Evolutionary conservation across 2,888 invertebrate genomes (phyloP).

Genomic region (Barypeithes pellucidus): DNA sequence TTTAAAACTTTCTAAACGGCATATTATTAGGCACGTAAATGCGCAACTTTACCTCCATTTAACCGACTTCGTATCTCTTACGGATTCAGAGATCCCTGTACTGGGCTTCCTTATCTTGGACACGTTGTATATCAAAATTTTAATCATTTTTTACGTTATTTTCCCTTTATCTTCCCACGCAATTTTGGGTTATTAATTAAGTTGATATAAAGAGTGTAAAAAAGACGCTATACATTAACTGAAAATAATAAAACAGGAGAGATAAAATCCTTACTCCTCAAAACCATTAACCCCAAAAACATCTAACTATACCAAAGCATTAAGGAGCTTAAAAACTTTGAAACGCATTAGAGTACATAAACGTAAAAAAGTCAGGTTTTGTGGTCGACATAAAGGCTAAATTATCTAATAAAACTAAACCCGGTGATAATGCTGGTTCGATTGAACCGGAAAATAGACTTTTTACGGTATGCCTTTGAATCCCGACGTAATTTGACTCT

Average conservation of each 20-base stretch:
- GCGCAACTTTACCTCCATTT: no score
- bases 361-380: constrained; percentile 36
- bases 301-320: constrained; percentile 6
- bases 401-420: constrained; percentile 41
- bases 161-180: no score
- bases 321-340: constrained; percentile 27
- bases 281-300: constrained; percentile 10
- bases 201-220: not conserved
- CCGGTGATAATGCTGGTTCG: constrained; percentile 43
- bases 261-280: not conserved
- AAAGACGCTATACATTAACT: not conserved
- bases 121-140: no score
- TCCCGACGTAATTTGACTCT: constrained; percentile 24
- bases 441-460: constrained; percentile 37
- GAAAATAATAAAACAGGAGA: constrained; percentile 1
- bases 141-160: no score
- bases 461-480: constrained; percentile 37
- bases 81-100: no score
- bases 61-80: no score
- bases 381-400: constrained; percentile 31
- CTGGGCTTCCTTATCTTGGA: no score
- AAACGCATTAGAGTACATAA: constrained; percentile 35
- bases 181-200: no score
- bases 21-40: no score
- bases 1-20: no score